Conservation (phyloP, 2,888 invertebrate genomes). For the Diachrysia chrysitis region DNA sequence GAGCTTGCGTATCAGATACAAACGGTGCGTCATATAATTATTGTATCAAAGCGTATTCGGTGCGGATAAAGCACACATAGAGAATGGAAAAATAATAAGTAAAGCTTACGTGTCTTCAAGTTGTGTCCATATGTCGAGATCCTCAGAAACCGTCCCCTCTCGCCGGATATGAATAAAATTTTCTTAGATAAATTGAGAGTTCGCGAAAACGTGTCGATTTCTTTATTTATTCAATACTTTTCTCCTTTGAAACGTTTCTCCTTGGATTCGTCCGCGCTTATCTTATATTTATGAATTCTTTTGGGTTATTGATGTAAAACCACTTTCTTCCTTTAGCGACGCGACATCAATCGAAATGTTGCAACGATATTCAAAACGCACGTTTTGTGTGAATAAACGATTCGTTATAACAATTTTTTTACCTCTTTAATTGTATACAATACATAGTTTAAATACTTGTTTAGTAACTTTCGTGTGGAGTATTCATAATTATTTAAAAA, state of each 20-base stretch:
- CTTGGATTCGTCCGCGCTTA: slow-evolving; percentile 79
- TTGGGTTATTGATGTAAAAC: slow-evolving; percentile 75
- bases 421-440: too few species aligned
- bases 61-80: slow-evolving; percentile 40
- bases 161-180: slow-evolving; percentile 85
- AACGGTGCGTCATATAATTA: slow-evolving; percentile 47
- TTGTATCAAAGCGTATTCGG: slow-evolving; percentile 46
- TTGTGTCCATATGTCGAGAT: slow-evolving; percentile 80
- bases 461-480: too few species aligned
- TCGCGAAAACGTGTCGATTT: slow-evolving; percentile 87
- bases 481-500: too few species aligned
- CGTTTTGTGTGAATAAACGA: slow-evolving; percentile 24
- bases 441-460: too few species aligned
- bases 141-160: slow-evolving; percentile 79
- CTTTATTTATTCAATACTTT: slow-evolving; percentile 87
- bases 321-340: slow-evolving; percentile 69
- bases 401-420: neutral
- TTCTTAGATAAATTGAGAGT: slow-evolving; percentile 86
- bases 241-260: slow-evolving; percentile 81
- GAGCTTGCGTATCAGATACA: slow-evolving; percentile 47
- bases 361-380: slow-evolving; percentile 32
- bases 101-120: slow-evolving; percentile 74
- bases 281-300: slow-evolving; percentile 83
- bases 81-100: slow-evolving; percentile 74
- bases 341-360: slow-evolving; percentile 61